These are phyloP conservation scores for Zaprionus ghesquierei DNA, from an alignment of 1,140 invertebrate species.

Conservation along the genomic window DNA sequence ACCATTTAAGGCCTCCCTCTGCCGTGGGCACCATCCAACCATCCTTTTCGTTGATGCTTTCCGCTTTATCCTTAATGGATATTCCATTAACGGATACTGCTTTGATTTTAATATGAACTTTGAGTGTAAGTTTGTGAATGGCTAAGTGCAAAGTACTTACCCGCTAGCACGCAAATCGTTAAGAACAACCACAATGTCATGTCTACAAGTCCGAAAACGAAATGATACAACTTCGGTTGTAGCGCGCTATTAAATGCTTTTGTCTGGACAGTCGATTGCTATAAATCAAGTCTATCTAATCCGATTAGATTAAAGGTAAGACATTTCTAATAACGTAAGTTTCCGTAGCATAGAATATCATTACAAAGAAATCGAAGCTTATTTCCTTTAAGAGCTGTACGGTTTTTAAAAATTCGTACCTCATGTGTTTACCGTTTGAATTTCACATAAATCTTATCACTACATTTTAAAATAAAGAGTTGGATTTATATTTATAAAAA, in stretches of 20 bases:
- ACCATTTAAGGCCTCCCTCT: constrained; percentile 42
- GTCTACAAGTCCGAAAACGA: constrained; percentile 17
- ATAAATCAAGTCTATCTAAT: constrained; percentile 19
- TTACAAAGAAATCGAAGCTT: neutral
- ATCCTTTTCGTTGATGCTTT: constrained; percentile 40
- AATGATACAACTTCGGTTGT: constrained; percentile 27
- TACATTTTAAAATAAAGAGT: too few relatives aligned
- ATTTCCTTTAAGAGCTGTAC: neutral
- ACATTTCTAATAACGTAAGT: neutral
- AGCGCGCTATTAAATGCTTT: constrained; percentile 14
- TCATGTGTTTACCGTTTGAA: too few relatives aligned
- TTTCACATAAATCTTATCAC: too few relatives aligned
- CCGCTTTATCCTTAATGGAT: constrained; percentile 46
- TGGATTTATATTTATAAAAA: too few relatives aligned
- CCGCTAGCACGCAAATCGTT: constrained; percentile 52
- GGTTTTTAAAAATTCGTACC: too few relatives aligned
- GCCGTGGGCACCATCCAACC: constrained; percentile 63
- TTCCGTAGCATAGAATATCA: neutral
- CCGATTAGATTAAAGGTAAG: constrained; percentile 18
- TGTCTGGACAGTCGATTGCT: neutral
- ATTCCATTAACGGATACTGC: constrained; percentile 31
- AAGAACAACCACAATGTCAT: constrained; percentile 64
- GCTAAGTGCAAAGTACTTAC: constrained; percentile 39
- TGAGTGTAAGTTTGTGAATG: neutral
- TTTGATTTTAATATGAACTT: neutral